Conservation (phyloP, 2,113 vertebrate genomes). For the Ctenodactylus gundi region DNA sequence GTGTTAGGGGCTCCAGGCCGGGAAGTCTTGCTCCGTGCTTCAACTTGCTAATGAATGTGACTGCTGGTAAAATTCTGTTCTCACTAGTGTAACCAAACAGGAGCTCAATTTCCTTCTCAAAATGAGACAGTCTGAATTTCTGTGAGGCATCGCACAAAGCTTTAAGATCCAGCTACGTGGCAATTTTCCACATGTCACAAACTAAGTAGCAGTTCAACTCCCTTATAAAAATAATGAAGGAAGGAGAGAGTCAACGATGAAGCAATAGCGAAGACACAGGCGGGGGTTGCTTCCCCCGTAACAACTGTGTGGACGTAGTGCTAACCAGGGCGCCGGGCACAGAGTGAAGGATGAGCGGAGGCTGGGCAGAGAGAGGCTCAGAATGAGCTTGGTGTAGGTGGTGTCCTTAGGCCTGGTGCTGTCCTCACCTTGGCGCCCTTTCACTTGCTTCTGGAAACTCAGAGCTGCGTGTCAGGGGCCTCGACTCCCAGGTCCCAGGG, state of each 20-base stretch:
- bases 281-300: too few species aligned
- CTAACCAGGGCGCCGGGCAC: neutral
- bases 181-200: fast-evolving
- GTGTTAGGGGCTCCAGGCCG: fast-evolving
- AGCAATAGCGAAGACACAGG: neutral
- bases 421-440: too few species aligned
- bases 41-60: fast-evolving
- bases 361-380: fast-evolving
- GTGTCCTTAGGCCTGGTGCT: fast-evolving
- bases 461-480: neutral
- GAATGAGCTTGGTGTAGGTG: too few species aligned
- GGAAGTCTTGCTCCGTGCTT: fast-evolving
- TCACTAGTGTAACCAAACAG: fast-evolving
- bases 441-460: neutral
- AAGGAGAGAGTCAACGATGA: neutral
- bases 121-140: fast-evolving
- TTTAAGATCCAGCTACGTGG: too few species aligned
- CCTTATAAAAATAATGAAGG: neutral
- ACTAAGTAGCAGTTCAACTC: neutral
- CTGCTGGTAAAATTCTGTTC: fast-evolving
- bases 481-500: fast-evolving
- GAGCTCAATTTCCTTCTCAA: fast-evolving
- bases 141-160: fast-evolving
- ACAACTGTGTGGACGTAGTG: too few species aligned
- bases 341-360: too few species aligned